Base-by-base conservation (phyloP, 2,888 invertebrate species). In the Hirtodrosophila alboralis region DNA sequence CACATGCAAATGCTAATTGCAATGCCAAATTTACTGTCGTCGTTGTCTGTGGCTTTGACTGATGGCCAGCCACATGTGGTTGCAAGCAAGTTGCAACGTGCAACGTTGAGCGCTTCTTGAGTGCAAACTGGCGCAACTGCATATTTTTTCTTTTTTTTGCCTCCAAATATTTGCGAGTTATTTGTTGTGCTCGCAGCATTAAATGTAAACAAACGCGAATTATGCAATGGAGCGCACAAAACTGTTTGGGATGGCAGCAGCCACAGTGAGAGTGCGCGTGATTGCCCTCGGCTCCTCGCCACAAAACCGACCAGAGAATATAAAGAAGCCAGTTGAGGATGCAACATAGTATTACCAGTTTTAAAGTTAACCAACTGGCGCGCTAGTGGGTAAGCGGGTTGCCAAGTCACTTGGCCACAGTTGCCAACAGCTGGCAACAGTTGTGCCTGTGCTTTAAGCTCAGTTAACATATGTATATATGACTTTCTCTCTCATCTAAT, bases 1-100 rank as follows among this genome's bases (percentile, higher is more conserved):
- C 60, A 63, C 66, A 71, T 74, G 77, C 74, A 74, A 77, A 77
- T 77, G 70, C 74, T 77, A 75, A 77, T 75, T 73, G 65, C 51
- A 58, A 44, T 31, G 51, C 41, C 31, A 57, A 59, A 62, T 38
- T 43, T 31, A 40, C 31, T 47, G 44, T 52, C 43, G 27, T 5
- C 23, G 36, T 26, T 37, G 52, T 57, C 45, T 45, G 43, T 30
- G 40, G 60, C 48, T 62, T 58, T 71, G 64, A 77, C 53, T 60
- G 70, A 74, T 71, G 70, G 36, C 67, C 63, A 62, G 54, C 49
- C 78, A 67, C 61, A 56, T 52, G 53, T 26, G 26, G 44, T 47
- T n/a, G 48, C n/a, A n/a, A n/a, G n/a, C n/a, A n/a, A n/a, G n/a
- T n/a, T n/a, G n/a, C n/a, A n/a, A n/a, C n/a, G n/a, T n/a, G n/a